These are phyloP conservation scores for Carassius gibelio DNA, from an alignment of 2,113 vertebrate genomes.

Conservation along the genomic window DNA sequence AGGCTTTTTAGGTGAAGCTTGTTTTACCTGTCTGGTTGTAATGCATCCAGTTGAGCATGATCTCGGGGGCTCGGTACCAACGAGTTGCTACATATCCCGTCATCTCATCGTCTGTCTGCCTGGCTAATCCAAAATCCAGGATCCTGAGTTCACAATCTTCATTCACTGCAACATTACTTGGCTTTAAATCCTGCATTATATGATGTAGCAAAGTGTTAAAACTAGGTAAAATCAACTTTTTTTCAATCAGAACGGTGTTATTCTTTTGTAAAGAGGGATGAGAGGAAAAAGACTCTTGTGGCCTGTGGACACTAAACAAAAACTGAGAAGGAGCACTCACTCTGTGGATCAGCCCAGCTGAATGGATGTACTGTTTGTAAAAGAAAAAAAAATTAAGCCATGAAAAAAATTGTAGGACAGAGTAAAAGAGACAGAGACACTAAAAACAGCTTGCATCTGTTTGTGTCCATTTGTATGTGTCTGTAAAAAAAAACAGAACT, in stretches of 20 bases:
- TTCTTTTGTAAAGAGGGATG: too few species aligned
- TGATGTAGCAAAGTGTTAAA: not conserved
- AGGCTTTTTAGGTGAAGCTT: too few species aligned
- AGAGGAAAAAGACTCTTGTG: not conserved
- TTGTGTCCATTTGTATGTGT: not conserved
- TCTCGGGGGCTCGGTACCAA: constrained; percentile 92
- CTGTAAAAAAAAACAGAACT: not conserved
- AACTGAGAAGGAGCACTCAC: constrained; percentile 75
- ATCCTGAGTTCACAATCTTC: constrained; percentile 98
- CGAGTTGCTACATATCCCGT: constrained; percentile 96
- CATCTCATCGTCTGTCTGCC: constrained; percentile 97
- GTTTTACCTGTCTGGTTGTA: constrained; percentile 93
- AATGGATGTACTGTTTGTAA: constrained; percentile 91
- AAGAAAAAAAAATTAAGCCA: not conserved
- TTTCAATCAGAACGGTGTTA: too few species aligned
- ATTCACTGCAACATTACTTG: constrained; percentile 95
- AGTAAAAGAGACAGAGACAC: constrained; percentile 46
- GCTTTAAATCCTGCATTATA: constrained; percentile 87
- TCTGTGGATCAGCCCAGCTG: constrained; percentile 95
- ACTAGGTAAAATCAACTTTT: too few species aligned
- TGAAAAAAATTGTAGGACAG: not conserved
- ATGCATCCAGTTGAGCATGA: constrained; percentile 80
- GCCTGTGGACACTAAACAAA: not conserved
- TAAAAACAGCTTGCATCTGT: not conserved
- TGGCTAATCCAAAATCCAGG: constrained; percentile 93